A percentile compares a stretch with the other conserved stretches of the same genome.
Evolutionary conservation across 2,797 vertebrate genomes (phyloP).

Genomic region (Dendrocincla fuliginosa): DNA sequence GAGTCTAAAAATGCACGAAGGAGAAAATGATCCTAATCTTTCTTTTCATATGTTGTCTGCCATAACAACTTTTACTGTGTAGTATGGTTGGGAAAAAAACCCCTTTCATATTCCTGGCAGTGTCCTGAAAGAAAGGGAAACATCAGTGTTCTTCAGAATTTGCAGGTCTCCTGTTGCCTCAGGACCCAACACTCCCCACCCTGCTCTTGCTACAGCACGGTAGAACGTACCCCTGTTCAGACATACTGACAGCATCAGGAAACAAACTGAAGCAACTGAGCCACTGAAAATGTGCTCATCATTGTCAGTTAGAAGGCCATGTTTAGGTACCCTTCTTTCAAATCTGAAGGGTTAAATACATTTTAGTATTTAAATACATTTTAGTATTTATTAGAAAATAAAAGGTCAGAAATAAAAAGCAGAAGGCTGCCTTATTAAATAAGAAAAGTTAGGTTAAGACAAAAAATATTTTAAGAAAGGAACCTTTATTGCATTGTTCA

Average conservation of each 20-base stretch:
- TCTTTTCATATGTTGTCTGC: not conserved
- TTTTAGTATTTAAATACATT: not conserved
- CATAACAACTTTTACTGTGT: not conserved
- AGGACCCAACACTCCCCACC: not conserved
- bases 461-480: not conserved
- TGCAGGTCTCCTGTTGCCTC: not conserved
- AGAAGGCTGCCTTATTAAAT: not conserved
- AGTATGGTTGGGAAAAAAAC: not conserved
- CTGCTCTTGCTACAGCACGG: not conserved
- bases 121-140: not conserved
- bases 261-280: not conserved
- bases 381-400: not conserved
- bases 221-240: not conserved
- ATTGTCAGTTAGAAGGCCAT: not conserved
- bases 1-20: not conserved
- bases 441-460: not conserved
- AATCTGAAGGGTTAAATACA: not conserved
- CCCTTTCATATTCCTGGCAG: not conserved
- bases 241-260: not conserved
- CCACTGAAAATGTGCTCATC: not conserved
- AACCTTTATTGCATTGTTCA: not conserved
- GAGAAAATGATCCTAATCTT: not conserved
- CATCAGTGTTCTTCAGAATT: not conserved
- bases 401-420: not conserved
- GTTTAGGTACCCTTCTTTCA: not conserved